Percentiles rank a stretch among this genome's conserved stretches.
phyloP scores from a whole-genome alignment of 2,797 vertebrate species.

The Sebastes kiyomatsui region DNA sequence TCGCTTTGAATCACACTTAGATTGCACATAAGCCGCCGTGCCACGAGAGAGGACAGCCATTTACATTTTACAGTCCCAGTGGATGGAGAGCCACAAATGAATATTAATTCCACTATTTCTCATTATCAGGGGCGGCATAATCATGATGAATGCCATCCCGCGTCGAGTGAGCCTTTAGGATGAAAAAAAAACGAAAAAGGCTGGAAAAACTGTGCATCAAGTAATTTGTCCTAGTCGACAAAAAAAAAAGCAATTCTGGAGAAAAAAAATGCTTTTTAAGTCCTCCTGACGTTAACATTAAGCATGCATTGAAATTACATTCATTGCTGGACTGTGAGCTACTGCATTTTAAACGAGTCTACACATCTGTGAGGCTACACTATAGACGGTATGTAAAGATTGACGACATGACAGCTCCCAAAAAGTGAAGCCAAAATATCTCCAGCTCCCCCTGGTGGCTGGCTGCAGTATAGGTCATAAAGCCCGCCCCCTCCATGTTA shows the following conservation, averaged over 20 bases:
- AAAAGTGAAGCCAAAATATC: no score
- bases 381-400: no score
- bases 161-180: constrained; percentile 54
- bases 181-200: constrained; percentile 27
- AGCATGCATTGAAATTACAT: neutral
- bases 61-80: constrained; percentile 59
- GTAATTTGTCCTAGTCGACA: constrained; percentile 6
- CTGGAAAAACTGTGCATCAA: constrained; percentile 1
- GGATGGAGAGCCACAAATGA: constrained; percentile 64
- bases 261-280: neutral
- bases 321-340: neutral
- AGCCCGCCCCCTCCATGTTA: no score
- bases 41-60: constrained; percentile 47
- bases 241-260: neutral
- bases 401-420: no score
- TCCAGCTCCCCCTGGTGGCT: no score
- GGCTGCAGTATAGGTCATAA: no score
- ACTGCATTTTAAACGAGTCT: neutral
- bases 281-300: neutral
- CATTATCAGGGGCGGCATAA: constrained; percentile 64
- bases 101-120: constrained; percentile 74
- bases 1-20: constrained; percentile 45
- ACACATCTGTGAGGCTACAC: neutral
- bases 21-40: constrained; percentile 31
- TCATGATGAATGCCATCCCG: constrained; percentile 68